Base-by-base conservation (phyloP, 2,888 invertebrate species). In the Mythimna ferrago region DNA sequence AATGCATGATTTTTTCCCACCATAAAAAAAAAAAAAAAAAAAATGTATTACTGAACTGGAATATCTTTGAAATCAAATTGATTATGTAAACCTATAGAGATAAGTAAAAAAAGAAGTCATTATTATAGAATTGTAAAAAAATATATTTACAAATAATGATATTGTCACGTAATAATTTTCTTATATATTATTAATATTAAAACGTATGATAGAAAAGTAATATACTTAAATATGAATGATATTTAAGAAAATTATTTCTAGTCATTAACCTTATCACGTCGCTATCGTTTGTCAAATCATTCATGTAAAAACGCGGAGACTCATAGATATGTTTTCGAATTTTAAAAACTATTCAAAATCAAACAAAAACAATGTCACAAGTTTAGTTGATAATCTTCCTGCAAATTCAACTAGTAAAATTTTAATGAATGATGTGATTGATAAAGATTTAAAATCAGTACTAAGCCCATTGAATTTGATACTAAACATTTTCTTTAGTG, bases 391-490 rank as follows among this genome's bases (percentile, higher is more conserved):
- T 3, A 21, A 53, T 1, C 0, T 35, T 53, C 6, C 38, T 21
- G 21, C 21, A 21, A 54, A 21, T 16, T 26, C 66, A 19, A 16
- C 1, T 14, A 26, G 10, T 53, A 21, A 16, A 19, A 38, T 16
- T 6, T 14, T 19, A 38, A 16, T 11, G 11, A 26, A 19, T 19
- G 19, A 41, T 11, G 38, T 19, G 7, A 56, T 66, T 21, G 60
- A 48, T 16, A 35, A 66, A 32, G 54, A 71, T 11, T 19, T 73
- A 19, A 41, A 73, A 66, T 66, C 66, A 44, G 32, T 73, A 9
- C 19, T 75, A 2, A 62, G 41, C 11, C 74, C 74, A 21, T 57
- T 73, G 21, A 66, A 66, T 57, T 6, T 73, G 2, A 73, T 75
- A 48, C 65, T 66, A 38, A 32, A 26, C 41, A 2, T 76, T 53